phyloP scores from a whole-genome alignment of 2,888 invertebrate genomes.

The Julus scandinavius region DNA sequence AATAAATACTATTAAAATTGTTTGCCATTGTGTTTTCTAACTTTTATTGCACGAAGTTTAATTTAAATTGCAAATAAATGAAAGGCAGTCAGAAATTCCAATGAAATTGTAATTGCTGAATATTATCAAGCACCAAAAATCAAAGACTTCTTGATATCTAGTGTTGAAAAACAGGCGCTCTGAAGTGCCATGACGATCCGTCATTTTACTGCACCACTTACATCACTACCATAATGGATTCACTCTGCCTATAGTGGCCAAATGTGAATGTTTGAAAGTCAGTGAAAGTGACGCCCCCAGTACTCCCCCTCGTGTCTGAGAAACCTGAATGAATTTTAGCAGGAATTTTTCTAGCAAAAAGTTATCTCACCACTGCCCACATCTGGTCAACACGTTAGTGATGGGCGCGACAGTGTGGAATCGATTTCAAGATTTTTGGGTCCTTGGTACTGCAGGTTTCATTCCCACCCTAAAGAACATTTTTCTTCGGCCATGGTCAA shows the following conservation, averaged over 20 bases:
- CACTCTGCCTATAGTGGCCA: not conserved
- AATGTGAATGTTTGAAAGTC: not conserved
- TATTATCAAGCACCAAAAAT: too few relatives aligned
- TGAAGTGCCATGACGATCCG: not conserved
- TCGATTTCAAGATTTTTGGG: constrained; percentile 7
- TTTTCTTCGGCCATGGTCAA: not conserved
- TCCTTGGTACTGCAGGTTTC: not conserved
- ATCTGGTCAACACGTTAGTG: not conserved
- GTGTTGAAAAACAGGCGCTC: too few relatives aligned
- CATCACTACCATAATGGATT: not conserved
- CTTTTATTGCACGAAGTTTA: too few relatives aligned
- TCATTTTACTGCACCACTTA: not conserved
- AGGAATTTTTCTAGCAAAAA: not conserved
- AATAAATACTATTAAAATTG: too few relatives aligned
- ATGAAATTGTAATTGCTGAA: too few relatives aligned
- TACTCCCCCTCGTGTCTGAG: not conserved
- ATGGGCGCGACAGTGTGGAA: constrained; percentile 23
- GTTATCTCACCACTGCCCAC: not conserved
- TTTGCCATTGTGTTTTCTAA: too few relatives aligned
- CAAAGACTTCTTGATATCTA: too few relatives aligned
- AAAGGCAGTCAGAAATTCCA: too few relatives aligned
- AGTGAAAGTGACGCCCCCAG: not conserved
- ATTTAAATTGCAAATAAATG: too few relatives aligned
- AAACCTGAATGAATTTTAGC: not conserved
- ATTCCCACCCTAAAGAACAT: not conserved